A percentile compares a stretch with the other conserved stretches of the same genome.
Evolutionary conservation across 2,113 vertebrate species (phyloP).

Genomic region (Halcyon senegalensis): DNA sequence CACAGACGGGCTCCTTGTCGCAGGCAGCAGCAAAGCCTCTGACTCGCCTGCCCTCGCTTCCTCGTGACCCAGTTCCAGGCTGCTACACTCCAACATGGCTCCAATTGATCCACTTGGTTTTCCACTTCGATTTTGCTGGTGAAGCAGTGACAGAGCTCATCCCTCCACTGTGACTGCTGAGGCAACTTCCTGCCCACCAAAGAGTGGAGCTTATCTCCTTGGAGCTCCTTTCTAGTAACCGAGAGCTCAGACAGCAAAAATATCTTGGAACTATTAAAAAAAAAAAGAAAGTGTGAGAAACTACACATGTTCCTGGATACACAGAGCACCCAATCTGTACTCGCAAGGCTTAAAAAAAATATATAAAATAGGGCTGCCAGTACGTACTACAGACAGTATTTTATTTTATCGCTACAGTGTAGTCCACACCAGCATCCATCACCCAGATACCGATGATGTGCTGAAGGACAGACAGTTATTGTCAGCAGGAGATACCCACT

Average conservation of each 20-base stretch:
- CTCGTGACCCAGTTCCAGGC: not conserved
- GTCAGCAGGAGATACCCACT: constrained; percentile 30
- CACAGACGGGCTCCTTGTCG: not conserved
- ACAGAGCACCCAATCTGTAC: constrained; percentile 10
- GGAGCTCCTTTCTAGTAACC: constrained; percentile 29
- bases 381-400: not conserved
- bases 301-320: not conserved
- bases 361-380: not conserved
- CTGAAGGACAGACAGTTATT: constrained; percentile 41
- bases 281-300: constrained; percentile 39
- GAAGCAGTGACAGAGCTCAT: not conserved
- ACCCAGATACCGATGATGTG: not conserved
- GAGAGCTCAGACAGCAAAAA: constrained; percentile 43
- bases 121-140: not conserved
- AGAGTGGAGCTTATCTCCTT: not conserved
- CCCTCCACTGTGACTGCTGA: not conserved
- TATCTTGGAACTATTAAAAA: constrained; percentile 23
- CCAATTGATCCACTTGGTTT: constrained; percentile 26
- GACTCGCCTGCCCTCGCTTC: rapidly evolving
- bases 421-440: constrained; percentile 29
- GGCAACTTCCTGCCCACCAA: not conserved
- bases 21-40: not conserved
- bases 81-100: not conserved
- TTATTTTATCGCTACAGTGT: not conserved
- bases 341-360: not conserved